Evolutionary conservation across 2,888 invertebrate species (phyloP).

Genomic region (Koerneria pararmatus): DNA sequence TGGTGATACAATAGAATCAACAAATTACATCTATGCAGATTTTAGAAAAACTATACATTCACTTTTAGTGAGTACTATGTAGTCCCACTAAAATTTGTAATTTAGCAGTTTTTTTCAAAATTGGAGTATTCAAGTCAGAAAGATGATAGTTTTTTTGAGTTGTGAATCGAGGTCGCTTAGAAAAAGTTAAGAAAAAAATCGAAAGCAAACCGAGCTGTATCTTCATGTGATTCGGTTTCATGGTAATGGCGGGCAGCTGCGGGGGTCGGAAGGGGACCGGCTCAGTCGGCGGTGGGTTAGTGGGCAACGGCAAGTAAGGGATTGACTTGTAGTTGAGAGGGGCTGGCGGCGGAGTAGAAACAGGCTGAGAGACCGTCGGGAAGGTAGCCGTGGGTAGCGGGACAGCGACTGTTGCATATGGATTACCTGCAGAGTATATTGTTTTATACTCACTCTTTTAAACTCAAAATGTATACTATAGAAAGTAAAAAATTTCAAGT

Average conservation of each 20-base stretch:
- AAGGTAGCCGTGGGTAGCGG: slow-evolving; percentile 10
- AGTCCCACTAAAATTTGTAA: too few species aligned
- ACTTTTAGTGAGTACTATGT: too few species aligned
- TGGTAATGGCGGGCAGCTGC: slow-evolving; percentile 23
- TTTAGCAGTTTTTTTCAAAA: too few species aligned
- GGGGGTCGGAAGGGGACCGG: slow-evolving; percentile 28
- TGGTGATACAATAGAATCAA: too few species aligned
- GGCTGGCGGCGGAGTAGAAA: slow-evolving; percentile 3
- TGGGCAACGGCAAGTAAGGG: slow-evolving; percentile 9
- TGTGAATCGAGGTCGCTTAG: too few species aligned
- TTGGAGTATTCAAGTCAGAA: too few species aligned
- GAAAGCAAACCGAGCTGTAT: slow-evolving; percentile 28
- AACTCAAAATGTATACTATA: too few species aligned
- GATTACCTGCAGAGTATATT: too few species aligned
- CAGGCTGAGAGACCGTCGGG: slow-evolving; percentile 2
- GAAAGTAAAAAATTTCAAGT: too few species aligned
- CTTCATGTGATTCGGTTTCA: slow-evolving; percentile 37
- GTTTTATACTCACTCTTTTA: too few species aligned
- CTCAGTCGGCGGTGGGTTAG: slow-evolving; percentile 29
- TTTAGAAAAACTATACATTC: background rate
- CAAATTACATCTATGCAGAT: background rate
- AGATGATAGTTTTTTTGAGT: too few species aligned
- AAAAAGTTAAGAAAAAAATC: too few species aligned
- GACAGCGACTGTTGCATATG: background rate
- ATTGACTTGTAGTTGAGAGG: background rate